Base-by-base conservation (phyloP, 2,888 invertebrate species). In the Aradus depressus region DNA sequence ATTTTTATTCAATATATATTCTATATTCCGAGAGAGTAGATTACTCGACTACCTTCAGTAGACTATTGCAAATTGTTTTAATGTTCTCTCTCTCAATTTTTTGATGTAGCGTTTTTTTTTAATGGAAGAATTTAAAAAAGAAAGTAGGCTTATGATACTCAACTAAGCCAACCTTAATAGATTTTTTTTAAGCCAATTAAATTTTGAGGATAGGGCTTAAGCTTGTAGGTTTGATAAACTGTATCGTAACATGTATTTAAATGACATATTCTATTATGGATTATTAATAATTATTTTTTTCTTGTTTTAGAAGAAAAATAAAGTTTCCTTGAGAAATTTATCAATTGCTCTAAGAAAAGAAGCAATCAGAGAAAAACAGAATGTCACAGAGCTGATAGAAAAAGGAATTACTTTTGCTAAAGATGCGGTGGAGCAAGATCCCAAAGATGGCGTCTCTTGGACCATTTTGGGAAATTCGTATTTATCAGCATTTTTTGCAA, bases 381-480 rank as follows among this genome's bases (percentile, higher is more conserved):
- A 76, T 34, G 76, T 79, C 58, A 75, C 87, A 14, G 72, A 81
- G 50, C n/a, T n/a, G n/a, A n/a, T n/a, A n/a, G n/a, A n/a, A n/a
- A 75, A 77, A 60, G 86, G 88, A 54, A 76, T 89, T 0, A 77
- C 77, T 44, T 74, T 80, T 60, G 90, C 90, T 0, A 86, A 84
- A 65, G 85, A 88, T 62, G 87, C 90, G 1, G 81, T 91, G 0
- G 74, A 81, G 42, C 66, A 84, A 25, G 86, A 90, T 63, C 75
- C 81, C 6, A 71, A 72, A 44, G 89, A 90, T 69, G 88, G 89
- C 1, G 70, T 77, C 5, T 89, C 89, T 0, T 91, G 91, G 90
- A 74, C 79, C 45, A 77, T 88, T 48, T 70, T 90, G 43, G 91
- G 87, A 22, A 91, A 89, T 70, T 86, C 90, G 0, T 84, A 88